A percentile compares a stretch with the other conserved stretches of the same genome.
Evolutionary conservation across 2,113 vertebrate species (phyloP).

Genomic region (Erythrolamprus reginae): DNA sequence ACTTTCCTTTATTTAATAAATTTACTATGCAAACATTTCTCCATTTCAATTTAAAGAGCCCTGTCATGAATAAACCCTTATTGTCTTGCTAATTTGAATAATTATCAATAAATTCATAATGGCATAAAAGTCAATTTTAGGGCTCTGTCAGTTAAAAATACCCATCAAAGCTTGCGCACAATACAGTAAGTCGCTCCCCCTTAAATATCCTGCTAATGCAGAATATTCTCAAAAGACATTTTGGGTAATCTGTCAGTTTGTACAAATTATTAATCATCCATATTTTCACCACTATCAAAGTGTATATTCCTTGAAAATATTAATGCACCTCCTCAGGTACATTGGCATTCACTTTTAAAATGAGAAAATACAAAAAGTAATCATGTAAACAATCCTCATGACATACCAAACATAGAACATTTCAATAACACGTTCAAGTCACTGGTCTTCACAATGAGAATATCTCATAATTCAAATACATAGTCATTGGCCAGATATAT

Average conservation of each 20-base stretch:
- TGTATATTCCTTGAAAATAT: slow-evolving; percentile 30
- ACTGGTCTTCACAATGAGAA: slow-evolving; percentile 42
- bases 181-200: neutral
- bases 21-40: slow-evolving; percentile 26
- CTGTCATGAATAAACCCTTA: neutral
- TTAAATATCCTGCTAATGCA: neutral
- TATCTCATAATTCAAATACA: slow-evolving; percentile 86
- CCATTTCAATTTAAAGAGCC: slow-evolving; percentile 3
- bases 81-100: neutral
- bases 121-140: slow-evolving; percentile 15
- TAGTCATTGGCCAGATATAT: slow-evolving; percentile 92
- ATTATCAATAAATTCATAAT: slow-evolving; percentile 2
- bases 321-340: slow-evolving; percentile 39
- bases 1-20: slow-evolving; percentile 15
- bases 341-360: slow-evolving; percentile 58
- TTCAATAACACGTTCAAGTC: slow-evolving; percentile 55
- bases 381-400: slow-evolving; percentile 70
- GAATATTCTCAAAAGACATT: slow-evolving; percentile 20
- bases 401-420: slow-evolving; percentile 66
- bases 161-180: slow-evolving; percentile 4
- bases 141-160: slow-evolving; percentile 16
- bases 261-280: slow-evolving; percentile 1
- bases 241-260: slow-evolving; percentile 23
- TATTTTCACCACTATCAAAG: slow-evolving; percentile 21
- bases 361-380: slow-evolving; percentile 69